Percentiles rank a stretch among this genome's conserved stretches.
Conservation (phyloP, 92 coral and sea anemone species). For the Zoanthus solanderi region DNA sequence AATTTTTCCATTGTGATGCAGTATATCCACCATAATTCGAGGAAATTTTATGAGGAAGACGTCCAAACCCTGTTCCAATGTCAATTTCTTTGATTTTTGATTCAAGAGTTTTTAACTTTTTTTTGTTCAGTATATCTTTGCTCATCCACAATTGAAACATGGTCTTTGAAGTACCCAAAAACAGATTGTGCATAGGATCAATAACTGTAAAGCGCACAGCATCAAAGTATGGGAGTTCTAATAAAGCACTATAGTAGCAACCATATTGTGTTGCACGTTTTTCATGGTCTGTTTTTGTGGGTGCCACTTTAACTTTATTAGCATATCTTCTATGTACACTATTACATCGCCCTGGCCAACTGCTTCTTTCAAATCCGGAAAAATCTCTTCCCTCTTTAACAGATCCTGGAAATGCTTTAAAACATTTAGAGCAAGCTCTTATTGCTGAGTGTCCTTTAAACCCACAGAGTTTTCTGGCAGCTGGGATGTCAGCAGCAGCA, state of each 20-base stretch:
- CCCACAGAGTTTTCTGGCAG: conserved; percentile 33
- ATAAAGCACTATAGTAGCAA: conserved; percentile 16
- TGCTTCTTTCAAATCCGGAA: conserved; percentile 28
- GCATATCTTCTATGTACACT: conserved; percentile 17
- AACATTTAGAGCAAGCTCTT: conserved; percentile 25
- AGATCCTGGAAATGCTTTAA: conserved; percentile 29
- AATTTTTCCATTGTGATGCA: conserved; percentile 11
- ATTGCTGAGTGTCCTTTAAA: conserved; percentile 32
- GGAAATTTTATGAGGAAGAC: conserved; percentile 7
- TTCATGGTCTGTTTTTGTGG: not conserved
- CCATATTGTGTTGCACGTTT: conserved; percentile 22
- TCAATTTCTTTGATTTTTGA: not conserved
- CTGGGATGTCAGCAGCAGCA: conserved; percentile 31
- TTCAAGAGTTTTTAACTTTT: not conserved
- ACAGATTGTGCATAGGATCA: conserved; percentile 27
- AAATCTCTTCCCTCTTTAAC: conserved; percentile 33
- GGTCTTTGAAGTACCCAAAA: not conserved
- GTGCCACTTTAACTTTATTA: not conserved
- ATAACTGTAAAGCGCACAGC: conserved; percentile 19
- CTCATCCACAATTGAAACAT: not conserved
- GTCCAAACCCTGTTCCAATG: conserved; percentile 10
- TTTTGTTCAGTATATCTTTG: not conserved
- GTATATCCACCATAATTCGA: not conserved
- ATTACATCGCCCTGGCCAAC: conserved; percentile 22
- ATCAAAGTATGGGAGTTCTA: conserved; percentile 29